Conservation (phyloP, 1,140 invertebrate genomes). For the Drosophila willistoni region DNA sequence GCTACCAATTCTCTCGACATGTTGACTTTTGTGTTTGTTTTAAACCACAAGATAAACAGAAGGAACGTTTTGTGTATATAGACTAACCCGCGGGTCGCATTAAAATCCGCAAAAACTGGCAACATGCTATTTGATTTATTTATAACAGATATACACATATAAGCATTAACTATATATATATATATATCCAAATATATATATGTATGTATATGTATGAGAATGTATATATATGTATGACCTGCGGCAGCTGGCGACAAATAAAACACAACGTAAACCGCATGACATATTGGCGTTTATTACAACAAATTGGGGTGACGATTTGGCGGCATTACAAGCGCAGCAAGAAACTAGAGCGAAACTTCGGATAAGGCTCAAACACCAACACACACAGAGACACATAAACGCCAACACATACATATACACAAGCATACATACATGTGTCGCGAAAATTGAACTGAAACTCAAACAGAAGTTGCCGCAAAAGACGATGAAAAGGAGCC, state of each 20-base stretch:
- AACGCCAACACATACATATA: constrained; percentile 3
- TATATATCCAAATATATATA: constrained; percentile 6
- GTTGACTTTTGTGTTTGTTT: constrained; percentile 25
- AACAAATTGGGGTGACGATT: constrained; percentile 76
- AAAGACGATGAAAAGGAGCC: background rate
- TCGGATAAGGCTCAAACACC: constrained; percentile 48
- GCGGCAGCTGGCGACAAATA: constrained; percentile 48
- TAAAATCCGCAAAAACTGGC: constrained; percentile 58
- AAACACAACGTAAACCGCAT: constrained; percentile 66
- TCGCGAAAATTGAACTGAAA: constrained; percentile 60
- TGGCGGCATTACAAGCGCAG: constrained; percentile 53
- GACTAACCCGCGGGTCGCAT: constrained; percentile 49
- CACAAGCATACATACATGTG: constrained; percentile 17
- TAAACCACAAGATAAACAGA: constrained; percentile 65
- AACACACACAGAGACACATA: constrained; percentile 5
- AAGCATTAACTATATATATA: constrained; percentile 7
- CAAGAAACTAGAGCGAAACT: constrained; percentile 52
- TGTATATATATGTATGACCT: constrained; percentile 3
- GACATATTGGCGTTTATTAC: constrained; percentile 81
- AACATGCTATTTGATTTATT: constrained; percentile 71
- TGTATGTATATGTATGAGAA: constrained; percentile 4
- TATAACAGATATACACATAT: constrained; percentile 54
- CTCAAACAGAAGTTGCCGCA: constrained; percentile 48
- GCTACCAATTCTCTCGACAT: background rate
- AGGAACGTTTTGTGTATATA: constrained; percentile 15